Conservation (phyloP, 2,888 invertebrate genomes). For the Leptinotarsa rubiginosa region DNA sequence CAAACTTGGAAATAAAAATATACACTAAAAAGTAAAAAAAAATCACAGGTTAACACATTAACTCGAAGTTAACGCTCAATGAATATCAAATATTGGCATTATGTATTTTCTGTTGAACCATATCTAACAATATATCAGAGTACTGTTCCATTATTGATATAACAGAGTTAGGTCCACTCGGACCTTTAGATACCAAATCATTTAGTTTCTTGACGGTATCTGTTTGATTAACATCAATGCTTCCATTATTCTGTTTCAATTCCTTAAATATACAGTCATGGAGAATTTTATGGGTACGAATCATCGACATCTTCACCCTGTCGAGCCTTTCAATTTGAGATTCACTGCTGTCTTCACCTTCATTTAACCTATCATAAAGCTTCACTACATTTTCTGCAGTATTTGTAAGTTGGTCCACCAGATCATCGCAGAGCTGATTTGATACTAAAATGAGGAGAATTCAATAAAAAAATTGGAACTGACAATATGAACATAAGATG, state of each 20-base stretch:
- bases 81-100: slow-evolving; percentile 58
- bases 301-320: slow-evolving; percentile 70
- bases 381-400: slow-evolving; percentile 79
- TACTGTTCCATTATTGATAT: slow-evolving; percentile 74
- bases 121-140: slow-evolving; percentile 71
- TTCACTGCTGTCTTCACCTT: slow-evolving; percentile 52
- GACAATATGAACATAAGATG: background rate
- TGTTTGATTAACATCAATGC: slow-evolving; percentile 66
- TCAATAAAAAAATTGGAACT: background rate
- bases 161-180: slow-evolving; percentile 67
- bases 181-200: slow-evolving; percentile 62
- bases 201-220: slow-evolving; percentile 69
- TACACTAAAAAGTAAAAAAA: slow-evolving; percentile 31
- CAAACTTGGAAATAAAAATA: slow-evolving; percentile 20
- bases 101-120: slow-evolving; percentile 73
- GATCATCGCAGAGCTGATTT: slow-evolving; percentile 72
- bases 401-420: slow-evolving; percentile 72
- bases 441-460: slow-evolving; percentile 67
- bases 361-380: slow-evolving; percentile 73
- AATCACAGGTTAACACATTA: slow-evolving; percentile 49
- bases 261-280: slow-evolving; percentile 66
- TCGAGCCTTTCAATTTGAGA: slow-evolving; percentile 61
- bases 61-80: slow-evolving; percentile 47
- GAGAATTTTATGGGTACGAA: slow-evolving; percentile 71
- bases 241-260: slow-evolving; percentile 61